Base-by-base conservation (phyloP, 2,113 vertebrate genomes). In the Embiotoca jacksoni region DNA sequence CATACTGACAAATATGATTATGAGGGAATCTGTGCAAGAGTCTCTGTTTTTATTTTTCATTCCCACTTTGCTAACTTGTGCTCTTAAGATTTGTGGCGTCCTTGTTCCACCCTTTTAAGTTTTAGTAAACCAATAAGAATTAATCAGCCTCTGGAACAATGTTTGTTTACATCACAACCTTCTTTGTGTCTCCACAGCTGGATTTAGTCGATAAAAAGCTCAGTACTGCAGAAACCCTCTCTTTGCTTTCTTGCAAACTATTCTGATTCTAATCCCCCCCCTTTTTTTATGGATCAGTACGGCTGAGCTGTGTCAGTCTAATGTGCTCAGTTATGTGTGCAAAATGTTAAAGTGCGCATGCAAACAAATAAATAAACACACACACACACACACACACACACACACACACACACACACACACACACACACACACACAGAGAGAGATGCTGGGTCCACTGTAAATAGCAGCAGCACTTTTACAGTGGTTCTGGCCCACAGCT, bases 271-370 rank as follows among this genome's bases (percentile, higher is more conserved):
- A 67, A 78, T 66, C 71, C 41, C 11, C 13, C 14, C 11, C 8
- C 37, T 70, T 69, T 65, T 41, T 37, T 33, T 49, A 82, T 50
- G 52, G 55, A 65, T 79, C 74, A 83, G 63, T 55, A 75, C 67
- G 65, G 56, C 57, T 8, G 50, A 69, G 46, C 14, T n/a, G 39
- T 44, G 63, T 83, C 78, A 49, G 58, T 53, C 61, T 68, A 70
- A 78, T 87, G 80, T 82, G 85, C 78, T 88, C 81, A 89, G 73
- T 78, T 69, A 68, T 78, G 85, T 84, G 84, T 85, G 80, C 75
- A 84, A 80, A 80, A 83, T 85, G 74, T 85, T 85, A 68, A 78
- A 88, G 85, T 79, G 77, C 69, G 53, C 80, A 85, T 80, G 44
- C 81, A 82, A 57, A 86, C 57, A 57, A 58, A 71, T 15, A 50